phyloP scores from a whole-genome alignment of 2,888 invertebrate species.

The Hipparchia semele region DNA sequence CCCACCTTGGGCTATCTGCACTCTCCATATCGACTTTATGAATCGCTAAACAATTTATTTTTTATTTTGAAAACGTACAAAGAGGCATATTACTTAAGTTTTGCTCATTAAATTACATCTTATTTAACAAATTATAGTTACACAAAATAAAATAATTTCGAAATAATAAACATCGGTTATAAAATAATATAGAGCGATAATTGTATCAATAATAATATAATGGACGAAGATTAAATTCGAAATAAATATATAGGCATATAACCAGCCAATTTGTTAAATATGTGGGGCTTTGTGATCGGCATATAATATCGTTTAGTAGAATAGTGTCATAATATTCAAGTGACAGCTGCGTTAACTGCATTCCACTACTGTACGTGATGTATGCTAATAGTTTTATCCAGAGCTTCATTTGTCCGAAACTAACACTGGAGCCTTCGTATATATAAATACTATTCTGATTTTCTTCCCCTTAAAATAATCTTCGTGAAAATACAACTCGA shows the following conservation, averaged over 20 bases:
- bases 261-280: slow-evolving; percentile 51
- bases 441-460: slow-evolving; percentile 42
- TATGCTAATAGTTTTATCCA: slow-evolving; percentile 59
- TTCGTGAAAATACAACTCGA: slow-evolving; percentile 63
- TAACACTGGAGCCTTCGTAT: slow-evolving; percentile 33
- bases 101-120: slow-evolving; percentile 32
- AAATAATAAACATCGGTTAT: slow-evolving; percentile 41
- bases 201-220: slow-evolving; percentile 27
- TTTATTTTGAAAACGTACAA: slow-evolving; percentile 27
- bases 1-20: slow-evolving; percentile 73
- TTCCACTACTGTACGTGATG: slow-evolving; percentile 70
- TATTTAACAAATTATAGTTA: slow-evolving; percentile 33
- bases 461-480: slow-evolving; percentile 57
- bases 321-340: slow-evolving; percentile 57
- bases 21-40: slow-evolving; percentile 58
- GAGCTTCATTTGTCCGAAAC: slow-evolving; percentile 78
- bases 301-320: slow-evolving; percentile 45
- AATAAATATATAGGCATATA: slow-evolving; percentile 42
- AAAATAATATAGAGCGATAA: slow-evolving; percentile 40
- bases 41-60: slow-evolving; percentile 38
- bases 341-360: slow-evolving; percentile 68
- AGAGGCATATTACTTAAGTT: slow-evolving; percentile 26
- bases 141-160: slow-evolving; percentile 42
- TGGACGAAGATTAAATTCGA: slow-evolving; percentile 32
- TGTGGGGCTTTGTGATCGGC: slow-evolving; percentile 60